phyloP scores from a whole-genome alignment of 2,888 invertebrate genomes.

The Diarsia rubi region DNA sequence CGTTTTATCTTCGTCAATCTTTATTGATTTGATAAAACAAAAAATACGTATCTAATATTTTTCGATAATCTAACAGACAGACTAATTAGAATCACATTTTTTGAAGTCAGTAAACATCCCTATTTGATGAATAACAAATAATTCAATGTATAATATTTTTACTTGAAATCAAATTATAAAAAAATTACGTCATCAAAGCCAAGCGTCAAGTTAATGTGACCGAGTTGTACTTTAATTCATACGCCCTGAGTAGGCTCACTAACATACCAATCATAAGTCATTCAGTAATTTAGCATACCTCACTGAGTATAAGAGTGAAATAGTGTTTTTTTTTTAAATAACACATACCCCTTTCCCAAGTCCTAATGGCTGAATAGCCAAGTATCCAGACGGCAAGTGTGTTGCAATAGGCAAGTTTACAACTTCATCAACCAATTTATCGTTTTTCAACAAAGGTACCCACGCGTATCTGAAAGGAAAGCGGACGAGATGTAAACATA shows the following conservation, averaged over 20 bases:
- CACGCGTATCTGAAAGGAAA: slow-evolving; percentile 93
- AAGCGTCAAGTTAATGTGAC: too few relatives aligned
- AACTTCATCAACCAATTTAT: slow-evolving; percentile 95
- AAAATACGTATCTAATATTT: too few relatives aligned
- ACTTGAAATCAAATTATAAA: too few relatives aligned
- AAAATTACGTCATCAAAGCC: too few relatives aligned
- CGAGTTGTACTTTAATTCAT: too few relatives aligned
- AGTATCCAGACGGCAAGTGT: slow-evolving; percentile 96
- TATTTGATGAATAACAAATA: too few relatives aligned
- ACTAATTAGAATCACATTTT: too few relatives aligned
- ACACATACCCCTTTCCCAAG: slow-evolving; percentile 96
- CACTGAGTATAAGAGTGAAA: not conserved
- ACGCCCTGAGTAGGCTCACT: not conserved
- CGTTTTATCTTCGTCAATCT: too few relatives aligned
- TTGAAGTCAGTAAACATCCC: too few relatives aligned
- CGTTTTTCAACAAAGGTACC: slow-evolving; percentile 96
- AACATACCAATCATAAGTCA: not conserved
- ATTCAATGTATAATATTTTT: too few relatives aligned
- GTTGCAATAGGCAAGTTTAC: slow-evolving; percentile 96
- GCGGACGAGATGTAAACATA: not conserved
- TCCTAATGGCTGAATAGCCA: slow-evolving; percentile 97
- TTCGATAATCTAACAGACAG: too few relatives aligned
- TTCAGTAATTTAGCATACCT: not conserved
- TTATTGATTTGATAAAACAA: too few relatives aligned
- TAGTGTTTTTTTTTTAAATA: not conserved